Percentiles rank a stretch among this genome's conserved stretches.
phyloP scores from a whole-genome alignment of 2,113 vertebrate species.

The Trichomycterus rosablanca region DNA sequence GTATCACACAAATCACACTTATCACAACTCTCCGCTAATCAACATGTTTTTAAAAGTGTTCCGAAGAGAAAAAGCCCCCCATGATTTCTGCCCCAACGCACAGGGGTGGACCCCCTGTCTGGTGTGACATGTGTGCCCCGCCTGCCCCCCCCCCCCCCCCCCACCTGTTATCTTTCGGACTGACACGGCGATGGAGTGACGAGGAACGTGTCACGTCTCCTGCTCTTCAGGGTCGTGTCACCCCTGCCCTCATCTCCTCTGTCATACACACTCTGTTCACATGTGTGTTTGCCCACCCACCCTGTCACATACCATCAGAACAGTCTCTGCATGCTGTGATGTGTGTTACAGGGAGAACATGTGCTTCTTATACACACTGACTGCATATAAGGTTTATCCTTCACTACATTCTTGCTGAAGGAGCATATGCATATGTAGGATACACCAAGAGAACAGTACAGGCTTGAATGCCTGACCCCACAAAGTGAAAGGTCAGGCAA shows the following conservation, averaged over 20 bases:
- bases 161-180: too few relatives aligned
- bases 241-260: constrained; percentile 79
- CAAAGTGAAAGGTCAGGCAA: too few relatives aligned
- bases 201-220: constrained; percentile 80
- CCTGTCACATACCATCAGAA: constrained; percentile 87
- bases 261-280: constrained; percentile 85
- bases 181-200: constrained; percentile 56
- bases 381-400: too few relatives aligned
- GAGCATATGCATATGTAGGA: too few relatives aligned
- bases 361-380: constrained; percentile 28
- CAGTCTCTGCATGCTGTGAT: constrained; percentile 49
- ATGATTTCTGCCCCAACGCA: too few relatives aligned
- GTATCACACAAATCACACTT: too few relatives aligned
- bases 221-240: constrained; percentile 86
- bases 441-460: too few relatives aligned
- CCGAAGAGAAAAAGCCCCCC: constrained; percentile 41
- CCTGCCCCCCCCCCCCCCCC: constrained; percentile 72
- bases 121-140: constrained; percentile 72
- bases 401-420: too few relatives aligned
- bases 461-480: too few relatives aligned
- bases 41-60: constrained; percentile 14
- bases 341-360: constrained; percentile 20
- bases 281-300: constrained; percentile 57
- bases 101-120: constrained; percentile 67
- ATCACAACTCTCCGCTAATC: neutral